Base-by-base conservation (phyloP, 1,140 invertebrate species). In the Zaprionus gabonicus region DNA sequence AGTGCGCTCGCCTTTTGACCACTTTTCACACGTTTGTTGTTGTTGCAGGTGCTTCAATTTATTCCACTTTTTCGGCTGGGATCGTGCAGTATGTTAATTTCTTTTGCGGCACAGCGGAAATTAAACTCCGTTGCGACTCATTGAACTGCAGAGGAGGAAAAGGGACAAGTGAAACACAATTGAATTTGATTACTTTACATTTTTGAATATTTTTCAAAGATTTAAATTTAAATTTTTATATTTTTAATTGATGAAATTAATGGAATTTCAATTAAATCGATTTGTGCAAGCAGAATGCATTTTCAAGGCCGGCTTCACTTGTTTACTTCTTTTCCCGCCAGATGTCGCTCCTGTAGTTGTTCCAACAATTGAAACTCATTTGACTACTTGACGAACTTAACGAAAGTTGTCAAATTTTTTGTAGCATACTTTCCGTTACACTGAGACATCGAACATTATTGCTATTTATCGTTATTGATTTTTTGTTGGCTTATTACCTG, bases 11-110 rank as follows among this genome's bases (percentile, higher is more conserved):
- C 71, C 74, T 34, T 58, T 71, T 78, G 58, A 87, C 71, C 81
- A 79, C 72, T 81, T 88, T 87, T 88, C 85, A 90, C 85, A 90
- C 84, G 81, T 34, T 34, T 34, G 9, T 34, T 34, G 31, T 34
- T 34, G 31, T 10, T 34, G 38, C 84, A 88, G 84, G 78, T 88
- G 84, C 58, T 71, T 64, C 12, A 58, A 57, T 38, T 65, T 66
- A 74, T 80, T 73, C 80, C 56, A 57, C 25, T 25, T 41, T 67
- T 55, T 44, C 25, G 49, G 28, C 20, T 38, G 12, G 59, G 51
- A 51, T 46, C 17, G 36, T 55, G 55, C 49, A 71, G 49, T 86
- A 86, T 86, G 74, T 73, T 60, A 87, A 84, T 87, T 87, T 73
- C 51, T 46, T 46, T 71, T 46, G 59, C 25, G 36, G 44, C 53